Percentiles rank a stretch among this genome's conserved stretches.
Conservation (phyloP, 2,797 vertebrate species). For the Telmatherina bonti region DNA sequence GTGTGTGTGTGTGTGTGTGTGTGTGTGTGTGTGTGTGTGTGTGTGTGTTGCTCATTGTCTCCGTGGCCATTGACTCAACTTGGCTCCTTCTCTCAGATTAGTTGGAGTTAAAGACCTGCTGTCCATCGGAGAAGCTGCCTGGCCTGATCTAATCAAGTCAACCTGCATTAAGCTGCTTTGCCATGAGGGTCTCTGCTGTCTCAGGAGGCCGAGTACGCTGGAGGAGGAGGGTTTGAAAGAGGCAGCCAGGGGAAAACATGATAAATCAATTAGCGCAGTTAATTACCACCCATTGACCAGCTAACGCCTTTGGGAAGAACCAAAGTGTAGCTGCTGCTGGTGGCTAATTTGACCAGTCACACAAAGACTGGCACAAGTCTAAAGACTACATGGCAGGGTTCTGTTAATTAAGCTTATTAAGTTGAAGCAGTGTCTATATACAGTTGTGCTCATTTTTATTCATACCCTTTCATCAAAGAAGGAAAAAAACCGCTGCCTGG, state of each 20-base stretch:
- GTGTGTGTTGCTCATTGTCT: constrained; percentile 29
- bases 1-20: constrained; percentile 35
- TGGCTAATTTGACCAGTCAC: constrained; percentile 20
- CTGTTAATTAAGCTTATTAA: neutral
- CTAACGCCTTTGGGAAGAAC: constrained; percentile 29
- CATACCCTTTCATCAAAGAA: too few species aligned
- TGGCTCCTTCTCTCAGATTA: constrained; percentile 67
- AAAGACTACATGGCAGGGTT: neutral
- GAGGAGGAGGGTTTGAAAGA: constrained; percentile 29
- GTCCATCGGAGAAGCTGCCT: constrained; percentile 68
- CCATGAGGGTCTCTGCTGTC: constrained; percentile 65
- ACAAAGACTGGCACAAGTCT: constrained; percentile 10
- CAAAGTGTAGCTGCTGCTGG: constrained; percentile 15
- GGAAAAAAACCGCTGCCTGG: too few species aligned
- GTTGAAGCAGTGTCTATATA: neutral
- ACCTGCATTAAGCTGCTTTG: constrained; percentile 79
- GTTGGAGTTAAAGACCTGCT: constrained; percentile 72
- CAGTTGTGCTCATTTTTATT: too few species aligned
- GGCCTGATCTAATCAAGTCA: constrained; percentile 83
- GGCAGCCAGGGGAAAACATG: constrained; percentile 41
- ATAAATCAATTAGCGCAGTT: constrained; percentile 71
- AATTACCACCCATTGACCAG: constrained; percentile 58
- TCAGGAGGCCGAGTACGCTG: constrained; percentile 42
- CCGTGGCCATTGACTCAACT: constrained; percentile 24
- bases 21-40: constrained; percentile 37